Evolutionary conservation across 1,140 invertebrate species (phyloP).

Genomic region (Asbolus verrucosus): DNA sequence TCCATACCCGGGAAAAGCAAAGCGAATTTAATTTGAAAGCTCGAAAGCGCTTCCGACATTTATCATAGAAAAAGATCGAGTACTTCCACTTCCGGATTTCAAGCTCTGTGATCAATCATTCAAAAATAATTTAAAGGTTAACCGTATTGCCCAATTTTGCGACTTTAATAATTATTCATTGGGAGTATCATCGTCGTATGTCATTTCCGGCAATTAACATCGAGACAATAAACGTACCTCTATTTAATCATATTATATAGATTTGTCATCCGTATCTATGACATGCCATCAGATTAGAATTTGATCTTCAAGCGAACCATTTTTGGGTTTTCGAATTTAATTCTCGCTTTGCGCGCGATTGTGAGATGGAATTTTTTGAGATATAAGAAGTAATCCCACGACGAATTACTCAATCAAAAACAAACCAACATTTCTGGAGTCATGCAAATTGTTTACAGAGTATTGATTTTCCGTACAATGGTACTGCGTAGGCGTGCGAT

Average conservation of each 20-base stretch:
- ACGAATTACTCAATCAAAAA: not conserved
- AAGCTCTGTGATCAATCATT: slow-evolving; percentile 35
- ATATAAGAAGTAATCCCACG: not conserved
- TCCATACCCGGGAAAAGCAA: slow-evolving; percentile 30
- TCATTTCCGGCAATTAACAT: not conserved
- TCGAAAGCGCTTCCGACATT: slow-evolving; percentile 35
- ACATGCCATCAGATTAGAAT: too few species aligned
- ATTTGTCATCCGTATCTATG: too few species aligned
- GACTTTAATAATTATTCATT: not conserved
- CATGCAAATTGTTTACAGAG: slow-evolving; percentile 35
- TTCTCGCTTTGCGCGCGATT: too few species aligned
- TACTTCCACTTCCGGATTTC: slow-evolving; percentile 19
- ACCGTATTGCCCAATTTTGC: slow-evolving; percentile 3
- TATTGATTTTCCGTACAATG: slow-evolving; percentile 34
- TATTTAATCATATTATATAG: too few species aligned
- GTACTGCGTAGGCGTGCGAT: slow-evolving; percentile 24
- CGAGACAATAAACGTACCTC: not conserved
- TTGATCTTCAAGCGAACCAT: too few species aligned
- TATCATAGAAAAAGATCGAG: slow-evolving; percentile 36
- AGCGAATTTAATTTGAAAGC: slow-evolving; percentile 38
- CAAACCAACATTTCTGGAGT: slow-evolving; percentile 2
- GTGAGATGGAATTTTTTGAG: not conserved
- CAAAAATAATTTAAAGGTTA: slow-evolving; percentile 26
- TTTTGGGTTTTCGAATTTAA: too few species aligned
- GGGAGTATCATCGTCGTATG: not conserved